Evolutionary conservation across 2,797 vertebrate genomes (phyloP), one percentile per base, ranked within the genome.

Genomic region (Chaetophractus vellerosus): DNA sequence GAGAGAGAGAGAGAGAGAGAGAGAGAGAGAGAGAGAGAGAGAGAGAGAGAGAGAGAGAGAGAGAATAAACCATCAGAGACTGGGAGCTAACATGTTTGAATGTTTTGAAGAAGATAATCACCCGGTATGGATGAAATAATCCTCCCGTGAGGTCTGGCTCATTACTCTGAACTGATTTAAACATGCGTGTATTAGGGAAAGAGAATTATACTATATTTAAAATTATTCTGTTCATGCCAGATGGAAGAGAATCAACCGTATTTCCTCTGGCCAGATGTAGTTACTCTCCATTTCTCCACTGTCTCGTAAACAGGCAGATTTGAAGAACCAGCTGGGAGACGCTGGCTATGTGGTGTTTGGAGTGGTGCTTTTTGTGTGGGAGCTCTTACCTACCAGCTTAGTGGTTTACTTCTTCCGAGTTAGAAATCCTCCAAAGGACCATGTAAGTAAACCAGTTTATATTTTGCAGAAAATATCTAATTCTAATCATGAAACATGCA

Each of bases 321-420:
- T 99, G 96, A 99, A 99, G 98, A 99, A 98, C 24, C 99, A 99
- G 91, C 98, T 99, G 96, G 99, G 99, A 1, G 99, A 99, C 31
- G 98, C 99, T 0, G 99, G 99, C 74, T 99, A 99, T 81, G 96
- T 99, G 0, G 99, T 99, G 52, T 99, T 99, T 0, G 99, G 99
- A 9, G 99, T 99, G 98, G 98, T 99, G 95, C 98, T 99, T 64
- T 99, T 99, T 26, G 96, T 99, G 18, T 99, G 99, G 99, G 99
- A 99, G 96, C 99, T 99, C 82, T 98, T 99, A 68, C 99, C 99
- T 76, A 99, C 99, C 26, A 99, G 99, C 57, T 98, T 99, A 63
- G 99, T 99, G 0, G 99, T 99, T 14, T 99, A 99, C 98, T 99
- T 99, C 98, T 99, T 99, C 98, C 99, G 99, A 84, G 99, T 99